Base-by-base conservation (phyloP, 2,888 invertebrate genomes). In the Cephus nigrinus region DNA sequence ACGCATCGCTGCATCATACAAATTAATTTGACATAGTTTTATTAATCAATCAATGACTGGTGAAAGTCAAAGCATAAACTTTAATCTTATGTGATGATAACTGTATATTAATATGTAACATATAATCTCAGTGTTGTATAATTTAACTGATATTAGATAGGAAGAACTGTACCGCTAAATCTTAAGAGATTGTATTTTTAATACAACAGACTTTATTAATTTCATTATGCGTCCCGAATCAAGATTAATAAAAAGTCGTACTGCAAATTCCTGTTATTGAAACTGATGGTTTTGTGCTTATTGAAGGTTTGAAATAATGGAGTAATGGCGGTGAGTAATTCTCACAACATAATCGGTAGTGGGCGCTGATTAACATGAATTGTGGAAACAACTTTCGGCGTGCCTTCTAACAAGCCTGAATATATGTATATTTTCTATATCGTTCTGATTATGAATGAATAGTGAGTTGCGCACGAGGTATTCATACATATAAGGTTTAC, bases 1-100 rank as follows among this genome's bases (percentile, higher is more conserved):
- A 85, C 80, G 80, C 77, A 36, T 85, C 87, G 15, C 3, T 71
- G n/a, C 31, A 55, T 23, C 55, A 15, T 55, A 23, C 23, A 55
- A 55, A 55, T 55, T 55, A 55, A 55, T 9, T 2, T 9, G 55
- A 55, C 5, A 40, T 23, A 55, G 9, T 55, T 55, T 55, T 9
- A 23, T 55, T 23, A 55, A 55, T 2, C 55, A 55, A 23, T 23
- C 5, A 9, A 23, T 4, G 23, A 55, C 23, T 23, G 5, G 9
- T 55, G 23, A 5, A 55, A 55, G 55, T 55, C 5, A 23, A 23
- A 55, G 23, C 2, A 55, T 9, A 55, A 55, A 55, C 9, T 55
- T 9, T 55, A 55, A 1, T 9, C 9, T 1, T 55, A 55, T 23
- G 5, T 40, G 23, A 5, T 40, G 23, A 55, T 55, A 55, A 55